Base-by-base conservation (phyloP, 2,888 invertebrate species). In the Steromphala cineraria region DNA sequence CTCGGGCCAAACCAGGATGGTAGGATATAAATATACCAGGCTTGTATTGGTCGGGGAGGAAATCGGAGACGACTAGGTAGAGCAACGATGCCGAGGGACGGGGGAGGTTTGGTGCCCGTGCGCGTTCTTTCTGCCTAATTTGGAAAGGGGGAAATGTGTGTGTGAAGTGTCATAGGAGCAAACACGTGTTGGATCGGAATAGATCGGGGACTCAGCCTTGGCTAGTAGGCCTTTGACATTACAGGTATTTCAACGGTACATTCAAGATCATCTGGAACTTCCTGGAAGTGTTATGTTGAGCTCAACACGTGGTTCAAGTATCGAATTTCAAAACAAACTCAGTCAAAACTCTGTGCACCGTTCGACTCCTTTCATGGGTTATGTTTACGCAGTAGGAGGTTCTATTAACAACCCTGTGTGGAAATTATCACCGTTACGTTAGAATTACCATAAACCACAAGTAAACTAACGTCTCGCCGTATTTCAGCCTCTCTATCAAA, bases 91-190 rank as follows among this genome's bases (percentile, higher is more conserved):
- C 36, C 56, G 56, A 10, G 19, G 19, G 28, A 71, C 36, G 71
- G 71, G 71, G 71, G 71, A 71, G 71, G 71, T 71, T 71, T 71
- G 28, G 71, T 24, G 71, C 71, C 24, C 71, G 71, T 5, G 71
- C 71, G 71, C 71, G 71, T 71, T 71, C 71, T 71, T 71, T 71
- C 71, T 71, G 31, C 71, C 71, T 71, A 71, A 71, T 71, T 71
- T 71, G 71, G 71, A 71, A 71, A 71, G 71, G 36, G 71, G 40
- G 40, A 71, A 36, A 71, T 71, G 71, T 36, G 71, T 19, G 40
- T 13, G 28, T 28, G 67, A 17, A 71, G 36, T 71, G 71, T 71
- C 71, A 71, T 71, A 36, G 36, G 28, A 36, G 71, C 40, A 71
- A 71, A 71, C 31, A 31, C 10, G 36, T 19, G 19, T 19, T 36